Percentiles rank a stretch among this genome's conserved stretches.
phyloP scores from a whole-genome alignment of 1,140 invertebrate species.

The Platorchestia sp. region DNA sequence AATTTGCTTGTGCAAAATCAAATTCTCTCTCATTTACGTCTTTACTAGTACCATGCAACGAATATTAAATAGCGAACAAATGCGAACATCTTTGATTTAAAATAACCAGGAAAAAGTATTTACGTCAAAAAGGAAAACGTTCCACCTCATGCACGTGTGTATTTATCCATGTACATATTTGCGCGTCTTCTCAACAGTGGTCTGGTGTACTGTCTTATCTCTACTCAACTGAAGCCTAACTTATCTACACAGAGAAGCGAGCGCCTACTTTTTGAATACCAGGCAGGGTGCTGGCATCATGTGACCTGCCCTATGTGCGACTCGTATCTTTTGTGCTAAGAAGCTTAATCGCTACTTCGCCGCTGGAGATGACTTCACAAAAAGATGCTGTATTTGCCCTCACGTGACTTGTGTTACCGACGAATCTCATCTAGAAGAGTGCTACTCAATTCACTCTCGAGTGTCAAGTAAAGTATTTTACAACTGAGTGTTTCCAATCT shows the following conservation, averaged over 20 bases:
- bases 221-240: not conserved
- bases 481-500: not conserved
- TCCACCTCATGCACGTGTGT: not conserved
- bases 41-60: too few relatives aligned
- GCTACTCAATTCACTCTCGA: not conserved
- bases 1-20: too few relatives aligned
- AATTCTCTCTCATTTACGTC: too few relatives aligned
- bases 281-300: not conserved
- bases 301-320: not conserved
- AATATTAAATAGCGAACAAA: too few relatives aligned
- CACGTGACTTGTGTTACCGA: not conserved
- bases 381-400: not conserved
- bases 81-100: too few relatives aligned
- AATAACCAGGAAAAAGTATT: too few relatives aligned
- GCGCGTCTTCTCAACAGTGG: not conserved
- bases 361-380: not conserved
- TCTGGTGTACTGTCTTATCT: not conserved
- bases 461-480: not conserved
- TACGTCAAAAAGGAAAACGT: too few relatives aligned
- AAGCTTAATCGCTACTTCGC: not conserved
- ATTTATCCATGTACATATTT: not conserved
- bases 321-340: not conserved
- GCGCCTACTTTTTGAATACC: not conserved
- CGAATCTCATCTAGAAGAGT: not conserved
- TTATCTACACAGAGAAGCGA: not conserved